Evolutionary conservation across 2,797 vertebrate genomes (phyloP), one percentile per base, ranked within the genome.

Genomic region (Acanthornis magna): DNA sequence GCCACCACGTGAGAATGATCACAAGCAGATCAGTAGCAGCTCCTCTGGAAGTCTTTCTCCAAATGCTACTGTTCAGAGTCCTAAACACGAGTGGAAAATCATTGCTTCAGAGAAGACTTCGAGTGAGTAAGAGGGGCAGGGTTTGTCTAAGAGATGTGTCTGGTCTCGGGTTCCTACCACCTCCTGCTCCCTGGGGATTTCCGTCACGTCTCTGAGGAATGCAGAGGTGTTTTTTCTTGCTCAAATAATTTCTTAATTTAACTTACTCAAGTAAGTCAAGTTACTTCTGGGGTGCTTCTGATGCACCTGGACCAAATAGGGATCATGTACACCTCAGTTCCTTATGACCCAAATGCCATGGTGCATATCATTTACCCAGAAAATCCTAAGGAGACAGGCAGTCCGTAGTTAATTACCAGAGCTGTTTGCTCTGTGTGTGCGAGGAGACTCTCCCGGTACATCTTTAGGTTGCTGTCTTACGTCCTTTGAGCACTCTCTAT

Each of bases 61-160:
- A 96, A 98, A 98, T 97, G 98, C 98, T 96, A 97, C 98, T 84
- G 97, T 98, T 95, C 98, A 97, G 96, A 98, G 97, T 42, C 98
- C 98, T 98, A 99, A 99, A 97, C 99, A 99, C 88, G 99, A 99
- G 95, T 99, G 99, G 99, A 99, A 99, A 98, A 99, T 99, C 97
- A 98, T 99, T 96, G 99, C 99, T 96, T 99, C 99, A 18, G 99
- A 99, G 98, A 99, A 99, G 98, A 99, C 99, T 62, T 98, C 98
- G 96, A 99, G 99, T 99, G 98, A 98, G 99, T 97, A 91, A 83
- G 71, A 9, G 34, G 57, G 83, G 20, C 58, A 40, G 55, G 65
- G 72, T 51, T 45, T 88, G 73, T 55, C n/a, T 81, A 53, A 92
- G 43, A 75, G 80, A 65, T 65, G 26, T 5, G 0, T 67, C 42